These are phyloP conservation scores for Andrena cerasifolii DNA, from an alignment of 1,140 invertebrate species.

Conservation along the genomic window DNA sequence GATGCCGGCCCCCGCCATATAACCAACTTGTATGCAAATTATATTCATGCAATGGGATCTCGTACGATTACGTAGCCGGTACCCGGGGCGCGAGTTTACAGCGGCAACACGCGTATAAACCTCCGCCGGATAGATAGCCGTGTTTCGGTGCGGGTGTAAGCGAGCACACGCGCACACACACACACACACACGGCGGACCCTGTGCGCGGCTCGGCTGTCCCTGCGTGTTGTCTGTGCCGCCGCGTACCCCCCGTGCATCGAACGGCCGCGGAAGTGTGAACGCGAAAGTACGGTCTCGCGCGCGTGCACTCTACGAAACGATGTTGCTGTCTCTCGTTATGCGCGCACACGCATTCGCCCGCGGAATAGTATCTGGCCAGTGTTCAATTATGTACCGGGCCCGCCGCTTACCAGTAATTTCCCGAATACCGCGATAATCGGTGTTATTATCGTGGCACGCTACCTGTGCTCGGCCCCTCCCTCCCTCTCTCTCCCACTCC, in stretches of 20 bases:
- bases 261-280: neutral
- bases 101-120: constrained; percentile 81
- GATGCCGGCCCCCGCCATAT: constrained; percentile 77
- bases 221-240: neutral
- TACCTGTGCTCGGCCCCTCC: constrained; percentile 62
- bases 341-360: constrained; percentile 41
- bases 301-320: constrained; percentile 11
- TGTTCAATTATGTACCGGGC: constrained; percentile 75
- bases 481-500: no score
- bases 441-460: constrained; percentile 69
- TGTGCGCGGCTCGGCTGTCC: neutral
- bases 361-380: constrained; percentile 59
- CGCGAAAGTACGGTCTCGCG: neutral
- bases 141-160: constrained; percentile 74
- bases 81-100: constrained; percentile 79
- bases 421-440: constrained; percentile 75
- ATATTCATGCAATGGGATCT: constrained; percentile 83
- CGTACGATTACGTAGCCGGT: constrained; percentile 80
- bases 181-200: no score
- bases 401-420: constrained; percentile 73
- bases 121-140: constrained; percentile 78
- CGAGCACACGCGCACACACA: no score
- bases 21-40: constrained; percentile 83
- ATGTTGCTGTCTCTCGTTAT: constrained; percentile 45
- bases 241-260: neutral